Percentiles rank a stretch among this genome's conserved stretches.
Conservation (phyloP, 2,797 vertebrate genomes). For the Sebastes vulpes region DNA sequence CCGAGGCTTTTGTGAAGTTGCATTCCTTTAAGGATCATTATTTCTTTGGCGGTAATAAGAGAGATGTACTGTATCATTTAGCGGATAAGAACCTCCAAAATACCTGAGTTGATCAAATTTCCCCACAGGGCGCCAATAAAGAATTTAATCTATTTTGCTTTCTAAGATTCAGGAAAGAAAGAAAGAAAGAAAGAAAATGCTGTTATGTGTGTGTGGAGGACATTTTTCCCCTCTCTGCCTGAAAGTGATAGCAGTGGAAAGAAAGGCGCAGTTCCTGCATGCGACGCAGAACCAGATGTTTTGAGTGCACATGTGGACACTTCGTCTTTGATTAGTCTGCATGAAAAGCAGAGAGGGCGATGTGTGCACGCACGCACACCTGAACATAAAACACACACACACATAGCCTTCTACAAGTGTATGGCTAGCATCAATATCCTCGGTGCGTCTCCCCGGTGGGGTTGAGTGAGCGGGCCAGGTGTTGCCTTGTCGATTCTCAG, state of each 20-base stretch:
- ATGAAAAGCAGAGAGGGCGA: constrained; percentile 63
- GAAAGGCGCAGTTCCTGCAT: constrained; percentile 70
- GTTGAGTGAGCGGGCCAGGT: constrained; percentile 73
- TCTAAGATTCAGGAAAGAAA: constrained; percentile 27
- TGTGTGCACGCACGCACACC: constrained; percentile 3
- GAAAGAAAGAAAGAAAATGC: background rate
- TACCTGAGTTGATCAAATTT: constrained; percentile 34
- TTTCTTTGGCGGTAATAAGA: constrained; percentile 25
- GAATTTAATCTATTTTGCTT: constrained; percentile 36
- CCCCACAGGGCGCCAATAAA: constrained; percentile 7
- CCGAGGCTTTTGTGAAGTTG: constrained; percentile 21
- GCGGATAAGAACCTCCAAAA: constrained; percentile 3
- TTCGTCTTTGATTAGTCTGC: constrained; percentile 71
- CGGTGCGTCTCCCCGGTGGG: constrained; percentile 24
- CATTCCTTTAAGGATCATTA: constrained; percentile 25
- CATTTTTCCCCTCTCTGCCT: constrained; percentile 30
- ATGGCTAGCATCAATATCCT: constrained; percentile 57
- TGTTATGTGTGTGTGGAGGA: background rate
- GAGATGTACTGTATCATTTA: constrained; percentile 2
- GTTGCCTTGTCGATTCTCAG: constrained; percentile 54
- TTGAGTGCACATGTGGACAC: constrained; percentile 72
- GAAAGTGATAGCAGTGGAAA: constrained; percentile 72
- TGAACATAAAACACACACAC: background rate
- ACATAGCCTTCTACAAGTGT: constrained; percentile 16
- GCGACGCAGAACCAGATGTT: constrained; percentile 80